Evolutionary conservation across 2,797 vertebrate species (phyloP).

Genomic region (Garrulus glandarius): DNA sequence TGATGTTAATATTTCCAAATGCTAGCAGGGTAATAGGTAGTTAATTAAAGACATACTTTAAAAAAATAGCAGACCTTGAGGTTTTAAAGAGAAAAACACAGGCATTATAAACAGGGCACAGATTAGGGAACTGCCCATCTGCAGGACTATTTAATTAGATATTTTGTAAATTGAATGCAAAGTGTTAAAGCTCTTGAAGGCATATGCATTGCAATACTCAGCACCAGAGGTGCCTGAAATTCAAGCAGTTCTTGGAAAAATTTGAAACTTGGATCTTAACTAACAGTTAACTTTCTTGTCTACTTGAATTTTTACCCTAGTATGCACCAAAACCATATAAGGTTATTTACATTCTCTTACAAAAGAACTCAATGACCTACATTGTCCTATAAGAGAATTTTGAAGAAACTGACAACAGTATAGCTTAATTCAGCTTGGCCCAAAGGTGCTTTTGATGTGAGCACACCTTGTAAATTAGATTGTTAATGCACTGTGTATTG

Average conservation of each 20-base stretch:
- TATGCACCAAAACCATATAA: not conserved
- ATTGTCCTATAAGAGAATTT: not conserved
- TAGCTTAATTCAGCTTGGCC: not conserved
- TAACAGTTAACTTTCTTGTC: not conserved
- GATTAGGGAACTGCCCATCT: not conserved
- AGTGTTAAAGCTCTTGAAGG: not conserved
- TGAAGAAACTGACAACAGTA: not conserved
- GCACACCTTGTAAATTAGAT: not conserved
- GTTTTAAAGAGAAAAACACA: not conserved
- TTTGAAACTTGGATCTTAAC: not conserved
- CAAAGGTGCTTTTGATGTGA: not conserved
- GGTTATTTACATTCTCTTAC: not conserved
- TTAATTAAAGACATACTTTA: not conserved
- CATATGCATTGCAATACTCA: not conserved
- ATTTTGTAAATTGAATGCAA: not conserved
- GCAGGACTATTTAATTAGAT: not conserved
- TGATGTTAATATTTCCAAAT: not conserved
- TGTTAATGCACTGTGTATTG: not conserved
- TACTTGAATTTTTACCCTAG: not conserved
- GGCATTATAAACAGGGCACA: not conserved
- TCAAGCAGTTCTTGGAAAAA: not conserved
- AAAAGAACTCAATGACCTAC: not conserved
- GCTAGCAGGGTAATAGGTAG: not conserved
- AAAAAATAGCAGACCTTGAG: no score
- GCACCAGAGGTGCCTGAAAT: not conserved